Base-by-base conservation (phyloP, 2,797 vertebrate species). In the Australoheros facetus region DNA sequence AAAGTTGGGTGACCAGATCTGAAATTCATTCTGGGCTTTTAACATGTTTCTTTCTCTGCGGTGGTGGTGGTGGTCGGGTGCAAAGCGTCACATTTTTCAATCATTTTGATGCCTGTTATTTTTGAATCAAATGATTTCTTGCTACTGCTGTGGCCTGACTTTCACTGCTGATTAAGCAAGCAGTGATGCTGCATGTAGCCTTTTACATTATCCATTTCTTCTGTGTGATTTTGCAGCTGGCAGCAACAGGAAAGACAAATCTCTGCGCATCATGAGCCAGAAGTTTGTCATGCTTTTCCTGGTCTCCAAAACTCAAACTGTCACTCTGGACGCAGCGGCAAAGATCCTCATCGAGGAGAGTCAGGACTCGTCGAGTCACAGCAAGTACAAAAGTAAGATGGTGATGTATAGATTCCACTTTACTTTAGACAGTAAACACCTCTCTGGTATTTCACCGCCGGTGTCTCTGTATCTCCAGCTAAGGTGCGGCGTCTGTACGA, bases 231-330 rank as follows among this genome's bases (percentile, higher is more conserved):
- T 78, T 88, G 84, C 94, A 92, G 96, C 95, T 69, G 93, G 94
- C 69, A 95, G 96, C 87, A 98, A 97, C 91, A 96, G 98, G 92
- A 99, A 99, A 91, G 97, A 98, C 94, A 99, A 98, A 87, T 99
- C 98, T 2, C 93, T 99, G 84, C 95, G 97, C 80, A 97, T 98
- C 90, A 98, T 99, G 98, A 99, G 97, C 91, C 97, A 98, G 93
- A 98, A 98, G 93, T 99, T 99, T 82, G 97, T 99, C 92, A 98
- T 97, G 97, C 94, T 99, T 48, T 98, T 98, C 95, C 96, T 99
- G 71, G 97, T 97, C 86, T 98, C 97, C 77, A 96, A 96, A 90
- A 97, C 97, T 32, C 97, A 96, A 92, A 97, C 95, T 1, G 96
- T 99, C 30, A 97, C 97, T 34, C 94, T 98, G 86, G 98, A 98